Evolutionary conservation across 2,888 invertebrate genomes (phyloP), one percentile per base, ranked within the genome.

Genomic region (Sphaeridia pumilis): DNA sequence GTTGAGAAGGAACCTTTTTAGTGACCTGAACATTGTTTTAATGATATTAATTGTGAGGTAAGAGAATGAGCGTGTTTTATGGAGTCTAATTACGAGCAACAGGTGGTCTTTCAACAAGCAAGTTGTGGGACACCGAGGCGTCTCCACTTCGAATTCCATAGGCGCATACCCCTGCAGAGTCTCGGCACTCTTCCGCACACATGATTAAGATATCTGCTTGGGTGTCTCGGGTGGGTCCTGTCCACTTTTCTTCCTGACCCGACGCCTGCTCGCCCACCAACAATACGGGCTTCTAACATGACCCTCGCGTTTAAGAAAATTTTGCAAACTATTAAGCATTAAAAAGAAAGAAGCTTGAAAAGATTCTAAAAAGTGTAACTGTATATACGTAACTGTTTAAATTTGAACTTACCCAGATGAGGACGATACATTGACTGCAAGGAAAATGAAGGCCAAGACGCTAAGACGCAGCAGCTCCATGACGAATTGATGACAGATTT

Each of bases 141-240:
- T 38, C 38, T 38, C 38, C 20, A 38, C 20, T 38, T 17, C 38
- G 38, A 38, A 38, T 38, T 17, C 38, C 38, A 38, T 14, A 38
- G 38, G 38, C 38, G 38, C 38, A 38, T 38, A 38, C 38, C 38
- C 38, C 38, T 38, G 38, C 38, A 5, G 38, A 38, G 38, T 38
- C 38, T 38, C 38, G 17, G 7, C 38, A 38, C 38, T 38, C 38
- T 38, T 38, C 38, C 38, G 38, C 38, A 38, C 38, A 38, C 38
- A 38, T 38, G 38, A 38, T 38, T 38, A 38, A 38, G 38, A 38
- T 17, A 17, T 38, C 38, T 38, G 7, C 31, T 14, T 38, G 10
- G 12, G 38, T 38, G 38, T 38, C 38, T 38, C 17, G 38, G 38
- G 38, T 38, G 38, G 38, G 38, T 38, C 38, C 38, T 38, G 38